Evolutionary conservation across 1,140 invertebrate genomes (phyloP), one percentile per base, ranked within the genome.

Genomic region (Formica exsecta): DNA sequence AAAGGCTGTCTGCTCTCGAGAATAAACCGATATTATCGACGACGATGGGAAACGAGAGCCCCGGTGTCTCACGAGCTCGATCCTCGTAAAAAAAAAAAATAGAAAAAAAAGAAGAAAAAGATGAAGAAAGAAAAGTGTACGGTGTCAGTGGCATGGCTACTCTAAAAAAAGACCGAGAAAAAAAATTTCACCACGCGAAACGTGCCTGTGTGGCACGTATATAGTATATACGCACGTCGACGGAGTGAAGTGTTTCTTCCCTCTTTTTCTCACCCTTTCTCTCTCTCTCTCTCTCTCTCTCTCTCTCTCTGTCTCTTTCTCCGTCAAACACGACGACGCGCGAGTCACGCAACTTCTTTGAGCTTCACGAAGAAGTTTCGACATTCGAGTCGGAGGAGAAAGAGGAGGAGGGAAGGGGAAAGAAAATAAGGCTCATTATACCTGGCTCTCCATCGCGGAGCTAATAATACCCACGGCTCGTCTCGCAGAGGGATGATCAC

Each of bases 351-450:
- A 79, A 80, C 61, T 66, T 80, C 61, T 85, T 48, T 66, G 59
- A 66, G 54, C 61, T 87, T 87, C 36, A 85, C 66, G 62, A 54
- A 81, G 36, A 51, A 68, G 44, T 80, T 80, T 80, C 77, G 85
- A 86, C 79, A 76, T 84, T 76, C 80, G 71, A 84, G 73, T 65
- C 32, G 83, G 32, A 3, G 74, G 41, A n/a, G n/a, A 22, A 62
- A 51, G n/a, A n/a, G 75, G 65, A 41, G 16, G 13, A 54, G 32
- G 38, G 54, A 71, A 11, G 66, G 41, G 66, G 41, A 80, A 80
- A 81, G 64, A 70, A 86, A 86, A 76, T 73, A 73, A 86, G 85
- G 74, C 77, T 83, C 76, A 76, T 83, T 66, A 86, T 81, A 73
- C 54, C 65, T 54, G 29, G 25, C 64, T 80, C 64, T 80, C 29